phyloP scores from a whole-genome alignment of 2,113 vertebrate species.

The Blennius ocellaris region DNA sequence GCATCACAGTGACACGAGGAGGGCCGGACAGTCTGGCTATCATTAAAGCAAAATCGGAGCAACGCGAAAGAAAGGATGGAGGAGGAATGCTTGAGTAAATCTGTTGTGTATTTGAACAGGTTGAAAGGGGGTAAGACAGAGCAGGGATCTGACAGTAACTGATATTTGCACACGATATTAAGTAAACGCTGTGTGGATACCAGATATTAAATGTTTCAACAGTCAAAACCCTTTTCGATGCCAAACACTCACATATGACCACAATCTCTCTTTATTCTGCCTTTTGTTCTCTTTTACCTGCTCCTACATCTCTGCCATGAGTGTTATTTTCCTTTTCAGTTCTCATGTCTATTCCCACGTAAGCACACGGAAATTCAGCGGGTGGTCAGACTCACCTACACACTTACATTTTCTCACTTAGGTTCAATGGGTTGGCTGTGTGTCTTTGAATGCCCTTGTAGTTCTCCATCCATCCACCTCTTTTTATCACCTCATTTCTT shows the following conservation, averaged over 20 bases:
- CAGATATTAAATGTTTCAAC: constrained; percentile 51
- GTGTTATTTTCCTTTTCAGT: constrained; percentile 46
- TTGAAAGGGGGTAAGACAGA: constrained; percentile 52
- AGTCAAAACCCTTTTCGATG: constrained; percentile 20
- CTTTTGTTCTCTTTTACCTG: constrained; percentile 35
- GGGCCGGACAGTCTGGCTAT: constrained; percentile 15
- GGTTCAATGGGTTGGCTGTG: not conserved
- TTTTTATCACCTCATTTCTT: constrained; percentile 28
- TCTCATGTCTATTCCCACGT: constrained; percentile 27
- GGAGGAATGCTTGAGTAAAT: constrained; percentile 12
- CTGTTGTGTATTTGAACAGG: constrained; percentile 54
- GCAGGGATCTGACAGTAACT: constrained; percentile 32
- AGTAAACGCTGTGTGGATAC: constrained; percentile 34
- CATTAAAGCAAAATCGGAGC: constrained; percentile 32
- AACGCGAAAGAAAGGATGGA: not conserved
- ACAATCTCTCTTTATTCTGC: constrained; percentile 19
- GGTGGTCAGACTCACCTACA: constrained; percentile 11
- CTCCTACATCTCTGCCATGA: constrained; percentile 43
- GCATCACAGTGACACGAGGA: constrained; percentile 37
- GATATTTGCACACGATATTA: constrained; percentile 64
- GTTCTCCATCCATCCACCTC: constrained; percentile 1
- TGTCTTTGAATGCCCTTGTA: constrained; percentile 1
- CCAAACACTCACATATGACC: constrained; percentile 42
- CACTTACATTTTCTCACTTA: constrained; percentile 5
- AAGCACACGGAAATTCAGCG: not conserved